These are phyloP conservation scores for Meandrusa payeni DNA, from an alignment of 2,888 invertebrate species.

Conservation along the genomic window DNA sequence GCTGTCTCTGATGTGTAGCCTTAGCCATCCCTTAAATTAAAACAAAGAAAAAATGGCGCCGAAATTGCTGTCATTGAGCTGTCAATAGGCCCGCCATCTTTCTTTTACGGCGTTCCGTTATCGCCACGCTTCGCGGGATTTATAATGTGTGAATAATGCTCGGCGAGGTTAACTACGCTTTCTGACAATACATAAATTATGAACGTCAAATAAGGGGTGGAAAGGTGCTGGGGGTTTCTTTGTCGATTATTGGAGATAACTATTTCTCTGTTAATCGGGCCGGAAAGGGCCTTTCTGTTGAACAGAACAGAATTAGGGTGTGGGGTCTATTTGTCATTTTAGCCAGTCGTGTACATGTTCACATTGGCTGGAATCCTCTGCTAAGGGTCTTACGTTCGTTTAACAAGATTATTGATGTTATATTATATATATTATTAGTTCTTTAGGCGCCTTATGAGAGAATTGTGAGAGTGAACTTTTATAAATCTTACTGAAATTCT, in stretches of 20 bases:
- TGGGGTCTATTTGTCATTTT: slow-evolving; percentile 12
- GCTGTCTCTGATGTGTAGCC: no score
- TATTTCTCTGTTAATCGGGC: slow-evolving; percentile 67
- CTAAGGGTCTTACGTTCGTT: no score
- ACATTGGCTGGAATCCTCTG: no score
- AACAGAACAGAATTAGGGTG: slow-evolving; percentile 6
- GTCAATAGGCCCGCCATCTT: slow-evolving; percentile 61
- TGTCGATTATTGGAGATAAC: slow-evolving; percentile 53
- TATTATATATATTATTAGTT: no score
- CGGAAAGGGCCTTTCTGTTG: slow-evolving; percentile 58
- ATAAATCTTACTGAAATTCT: no score
- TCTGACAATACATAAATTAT: slow-evolving; percentile 77
- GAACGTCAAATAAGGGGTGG: slow-evolving; percentile 49
- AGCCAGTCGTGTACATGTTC: not conserved
- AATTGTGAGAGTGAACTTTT: no score
- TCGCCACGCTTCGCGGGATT: slow-evolving; percentile 69
- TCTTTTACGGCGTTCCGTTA: slow-evolving; percentile 61
- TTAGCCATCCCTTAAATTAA: no score
- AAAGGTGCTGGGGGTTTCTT: slow-evolving; percentile 37
- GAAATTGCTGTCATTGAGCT: slow-evolving; percentile 57
- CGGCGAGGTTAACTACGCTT: slow-evolving; percentile 64
- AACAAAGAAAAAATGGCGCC: no score
- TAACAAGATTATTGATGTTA: no score
- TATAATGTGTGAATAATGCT: slow-evolving; percentile 78
- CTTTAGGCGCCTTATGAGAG: no score